These are phyloP conservation scores for Trissoscelio sp. DNA, from an alignment of 2,888 invertebrate genomes.

Conservation along the genomic window DNA sequence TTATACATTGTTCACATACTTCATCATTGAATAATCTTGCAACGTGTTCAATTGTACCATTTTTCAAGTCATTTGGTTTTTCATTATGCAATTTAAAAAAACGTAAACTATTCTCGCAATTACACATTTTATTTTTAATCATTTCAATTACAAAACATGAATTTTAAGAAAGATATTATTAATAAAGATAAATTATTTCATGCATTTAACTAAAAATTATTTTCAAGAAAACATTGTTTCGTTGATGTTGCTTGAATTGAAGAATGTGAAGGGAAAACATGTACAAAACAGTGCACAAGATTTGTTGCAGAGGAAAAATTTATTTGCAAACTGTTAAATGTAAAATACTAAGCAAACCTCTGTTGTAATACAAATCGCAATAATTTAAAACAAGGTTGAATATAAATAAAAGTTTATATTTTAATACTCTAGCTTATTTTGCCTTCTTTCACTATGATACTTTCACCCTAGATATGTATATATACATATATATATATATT, in stretches of 20 bases:
- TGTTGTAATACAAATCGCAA: slow-evolving; percentile 3
- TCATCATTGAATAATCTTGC: slow-evolving; percentile 4
- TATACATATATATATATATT: no score
- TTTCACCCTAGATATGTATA: slow-evolving; percentile 41
- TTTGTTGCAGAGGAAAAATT: slow-evolving; percentile 8
- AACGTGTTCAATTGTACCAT: slow-evolving; percentile 10
- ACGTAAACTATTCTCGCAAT: not conserved
- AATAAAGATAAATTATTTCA: not conserved
- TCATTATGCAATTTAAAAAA: not conserved
- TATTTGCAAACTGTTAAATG: not conserved
- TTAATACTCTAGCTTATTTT: slow-evolving; percentile 12
- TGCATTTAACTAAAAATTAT: not conserved
- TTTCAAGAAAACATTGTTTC: slow-evolving; percentile 4
- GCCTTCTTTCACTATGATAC: slow-evolving; percentile 44
- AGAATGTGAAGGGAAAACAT: slow-evolving; percentile 27
- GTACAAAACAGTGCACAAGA: not conserved
- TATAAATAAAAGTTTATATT: slow-evolving; percentile 38
- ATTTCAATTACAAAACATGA: not conserved
- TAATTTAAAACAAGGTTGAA: slow-evolving; percentile 16
- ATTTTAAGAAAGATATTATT: not conserved
- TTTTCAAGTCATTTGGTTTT: slow-evolving; percentile 7
- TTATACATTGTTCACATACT: no score
- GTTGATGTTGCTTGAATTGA: slow-evolving; percentile 13
- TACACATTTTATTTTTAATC: not conserved
- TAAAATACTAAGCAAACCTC: slow-evolving; percentile 11